A percentile compares a stretch with the other conserved stretches of the same genome.
phyloP scores from a whole-genome alignment of 2,113 vertebrate genomes.

The Oryzias melastigma region DNA sequence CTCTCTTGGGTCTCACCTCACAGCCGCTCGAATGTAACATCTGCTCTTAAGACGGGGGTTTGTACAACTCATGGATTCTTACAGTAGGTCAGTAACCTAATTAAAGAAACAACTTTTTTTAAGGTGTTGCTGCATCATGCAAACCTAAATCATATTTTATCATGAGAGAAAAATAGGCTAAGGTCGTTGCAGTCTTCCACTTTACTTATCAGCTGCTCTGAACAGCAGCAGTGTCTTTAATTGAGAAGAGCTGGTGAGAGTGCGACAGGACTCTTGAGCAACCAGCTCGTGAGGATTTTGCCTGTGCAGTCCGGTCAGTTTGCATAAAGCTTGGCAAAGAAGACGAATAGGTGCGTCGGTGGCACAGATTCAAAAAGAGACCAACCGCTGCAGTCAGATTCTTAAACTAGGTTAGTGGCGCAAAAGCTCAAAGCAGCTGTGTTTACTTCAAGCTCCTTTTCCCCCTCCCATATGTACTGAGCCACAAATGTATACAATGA shows the following conservation, averaged over 20 bases:
- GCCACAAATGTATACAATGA: slow-evolving; percentile 1
- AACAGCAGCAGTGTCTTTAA: slow-evolving; percentile 16
- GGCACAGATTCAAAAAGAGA: slow-evolving; percentile 42
- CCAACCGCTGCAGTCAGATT: slow-evolving; percentile 33
- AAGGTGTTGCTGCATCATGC: slow-evolving; percentile 56
- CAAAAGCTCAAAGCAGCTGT: slow-evolving; percentile 55
- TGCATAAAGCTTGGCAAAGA: slow-evolving; percentile 36
- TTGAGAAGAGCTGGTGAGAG: slow-evolving; percentile 2
- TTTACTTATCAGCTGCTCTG: slow-evolving; percentile 1
- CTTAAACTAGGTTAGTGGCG: slow-evolving; percentile 67
- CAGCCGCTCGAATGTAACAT: slow-evolving; percentile 31
- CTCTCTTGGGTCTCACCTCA: slow-evolving; percentile 22
- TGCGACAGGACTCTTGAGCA: slow-evolving; percentile 15
- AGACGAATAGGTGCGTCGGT: slow-evolving; percentile 33
- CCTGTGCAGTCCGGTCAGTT: slow-evolving; percentile 20
- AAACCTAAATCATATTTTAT: slow-evolving; percentile 51
- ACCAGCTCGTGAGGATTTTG: slow-evolving; percentile 6
- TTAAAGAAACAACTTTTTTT: slow-evolving; percentile 32
- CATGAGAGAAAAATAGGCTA: slow-evolving; percentile 28
- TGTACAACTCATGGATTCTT: slow-evolving; percentile 52
- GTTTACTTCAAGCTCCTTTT: slow-evolving; percentile 43
- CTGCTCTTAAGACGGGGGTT: slow-evolving; percentile 48
- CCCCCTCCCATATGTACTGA: slow-evolving; percentile 14
- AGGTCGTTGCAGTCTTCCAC: slow-evolving; percentile 22
- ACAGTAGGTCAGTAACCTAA: slow-evolving; percentile 39